Base-by-base conservation (phyloP, 2,113 vertebrate genomes). In the Mirza zaza region DNA sequence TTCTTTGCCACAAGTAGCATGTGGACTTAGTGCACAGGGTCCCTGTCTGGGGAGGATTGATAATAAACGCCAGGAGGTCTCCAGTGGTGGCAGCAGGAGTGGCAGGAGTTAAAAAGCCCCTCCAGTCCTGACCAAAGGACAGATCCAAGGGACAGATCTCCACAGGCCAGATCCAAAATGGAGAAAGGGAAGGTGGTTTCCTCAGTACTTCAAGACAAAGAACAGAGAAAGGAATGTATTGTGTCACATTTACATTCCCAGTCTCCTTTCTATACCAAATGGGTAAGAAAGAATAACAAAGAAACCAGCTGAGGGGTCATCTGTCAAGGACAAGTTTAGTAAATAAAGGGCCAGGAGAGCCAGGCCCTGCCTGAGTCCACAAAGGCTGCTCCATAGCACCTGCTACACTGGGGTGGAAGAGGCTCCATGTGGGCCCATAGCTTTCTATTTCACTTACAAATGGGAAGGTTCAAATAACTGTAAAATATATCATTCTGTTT, bases 231-330 rank as follows among this genome's bases (percentile, higher is more conserved):
- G 77, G 77, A 84, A 73, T 61, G 61, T 50, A 42, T 27, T 76
- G 10, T 48, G n/a, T 59, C 63, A 89, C 25, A 55, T 75, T 95
- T 55, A 88, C 50, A 83, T 83, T 63, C 13, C 8, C 25, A 67
- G 50, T 82, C 50, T 97, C 83, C 50, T 82, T 82, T 89, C 67
- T 79, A 55, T 52, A 81, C 55, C 50, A 83, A 55, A 93, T 8
- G 50, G 45, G 15, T 39, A 61, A 52, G 67, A 34, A 65, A 68
- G 61, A 87, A 1, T 45, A 70, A 85, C 52, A 32, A 36, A 65
- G 85, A 48, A 61, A 25, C 36, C 29, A 88, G 94, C 36, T 52
- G 55, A 52, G 50, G 45, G 55, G 27, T 67, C 82, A 52, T 29
- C 80, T 94, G 63, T 55, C 32, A 27, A 75, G 89, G 73, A 27